Evolutionary conservation across 2,888 invertebrate species (phyloP).

Genomic region (Amblyteles armatorius): DNA sequence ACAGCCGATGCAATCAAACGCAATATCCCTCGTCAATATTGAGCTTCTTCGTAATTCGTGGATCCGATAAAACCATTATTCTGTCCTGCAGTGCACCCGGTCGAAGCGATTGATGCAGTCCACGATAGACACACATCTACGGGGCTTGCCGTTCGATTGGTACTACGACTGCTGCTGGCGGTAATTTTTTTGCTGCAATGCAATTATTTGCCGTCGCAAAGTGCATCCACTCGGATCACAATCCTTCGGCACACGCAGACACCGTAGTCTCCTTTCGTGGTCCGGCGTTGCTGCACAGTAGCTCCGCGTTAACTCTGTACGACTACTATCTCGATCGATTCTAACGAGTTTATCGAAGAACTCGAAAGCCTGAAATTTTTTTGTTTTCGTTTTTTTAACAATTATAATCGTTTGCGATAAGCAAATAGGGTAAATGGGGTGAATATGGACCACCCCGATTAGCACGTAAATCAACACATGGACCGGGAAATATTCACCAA

Average conservation of each 20-base stretch:
- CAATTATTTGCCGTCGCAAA: slow-evolving; percentile 40
- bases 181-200: slow-evolving; percentile 4
- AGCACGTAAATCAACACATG: neutral
- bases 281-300: neutral
- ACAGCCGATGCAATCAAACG: slow-evolving; percentile 6
- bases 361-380: neutral
- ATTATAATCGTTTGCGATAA: neutral
- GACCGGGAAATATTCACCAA: neutral
- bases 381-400: neutral
- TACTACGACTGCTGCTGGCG: neutral
- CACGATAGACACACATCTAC: neutral
- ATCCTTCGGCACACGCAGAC: neutral
- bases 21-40: slow-evolving; percentile 29
- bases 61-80: neutral
- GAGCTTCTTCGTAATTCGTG: slow-evolving; percentile 37
- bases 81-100: neutral
- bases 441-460: neutral
- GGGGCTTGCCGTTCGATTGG: slow-evolving; percentile 11
- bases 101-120: neutral
- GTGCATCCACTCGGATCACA: neutral
- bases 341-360: neutral
- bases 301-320: neutral
- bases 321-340: neutral
- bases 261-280: neutral
- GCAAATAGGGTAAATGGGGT: neutral